Conservation (phyloP, 92 coral and sea anemone species). For the Bergia sp. region DNA sequence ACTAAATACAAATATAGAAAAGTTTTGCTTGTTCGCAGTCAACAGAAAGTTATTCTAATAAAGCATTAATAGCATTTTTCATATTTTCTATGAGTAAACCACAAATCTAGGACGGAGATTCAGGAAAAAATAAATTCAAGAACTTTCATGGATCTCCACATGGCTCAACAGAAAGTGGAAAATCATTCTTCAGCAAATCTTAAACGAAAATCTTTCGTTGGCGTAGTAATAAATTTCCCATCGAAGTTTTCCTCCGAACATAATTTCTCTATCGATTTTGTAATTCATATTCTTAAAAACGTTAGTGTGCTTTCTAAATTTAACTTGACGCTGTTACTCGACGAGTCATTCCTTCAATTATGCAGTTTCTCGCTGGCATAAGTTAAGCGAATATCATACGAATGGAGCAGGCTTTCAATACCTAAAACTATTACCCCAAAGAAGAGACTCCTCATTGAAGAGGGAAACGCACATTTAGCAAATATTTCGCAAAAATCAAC, state of each 20-base stretch:
- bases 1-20: too few species aligned
- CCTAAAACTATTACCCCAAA: background rate
- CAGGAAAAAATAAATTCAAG: background rate
- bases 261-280: background rate
- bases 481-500: too few species aligned
- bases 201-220: background rate
- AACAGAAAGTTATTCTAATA: too few species aligned
- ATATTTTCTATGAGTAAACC: too few species aligned
- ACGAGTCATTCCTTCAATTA: background rate
- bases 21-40: too few species aligned
- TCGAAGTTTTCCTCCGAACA: background rate
- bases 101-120: too few species aligned
- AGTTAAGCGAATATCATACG: background rate
- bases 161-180: background rate
- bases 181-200: background rate
- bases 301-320: background rate
- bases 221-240: too few species aligned
- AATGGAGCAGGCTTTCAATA: background rate
- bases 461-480: background rate
- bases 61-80: too few species aligned
- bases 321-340: background rate
- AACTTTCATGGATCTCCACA: background rate
- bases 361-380: background rate
- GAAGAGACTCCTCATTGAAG: background rate
- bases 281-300: too few species aligned